Evolutionary conservation across 37 sponge, comb jelly and placozoan genomes (phyloP).

Genomic region (Ephydatia muelleri): DNA sequence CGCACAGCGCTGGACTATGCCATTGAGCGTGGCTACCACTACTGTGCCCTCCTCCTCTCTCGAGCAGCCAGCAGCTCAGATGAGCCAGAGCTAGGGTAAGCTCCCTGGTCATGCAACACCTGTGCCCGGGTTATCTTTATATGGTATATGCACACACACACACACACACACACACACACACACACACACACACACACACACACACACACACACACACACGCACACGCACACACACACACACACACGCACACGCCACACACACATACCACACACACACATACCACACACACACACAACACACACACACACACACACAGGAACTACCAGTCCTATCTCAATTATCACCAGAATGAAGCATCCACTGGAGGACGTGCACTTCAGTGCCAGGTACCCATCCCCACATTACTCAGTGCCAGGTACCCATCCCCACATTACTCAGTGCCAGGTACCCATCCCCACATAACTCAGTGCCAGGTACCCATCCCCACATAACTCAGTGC

Average conservation of each 20-base stretch:
- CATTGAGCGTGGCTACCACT: constrained; percentile 46
- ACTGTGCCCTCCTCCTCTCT: constrained; percentile 67
- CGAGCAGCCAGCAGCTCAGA: constrained; percentile 14
- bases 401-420: neutral
- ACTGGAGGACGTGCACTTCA: constrained; percentile 30
- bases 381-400: constrained; percentile 30
- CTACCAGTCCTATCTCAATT: constrained; percentile 21
- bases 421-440: no score
- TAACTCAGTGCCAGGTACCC: no score
- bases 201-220: neutral
- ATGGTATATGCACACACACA: neutral
- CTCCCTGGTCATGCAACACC: neutral
- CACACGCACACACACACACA: neutral
- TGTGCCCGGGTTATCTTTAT: neutral
- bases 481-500: no score
- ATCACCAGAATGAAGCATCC: constrained; percentile 8
- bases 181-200: constrained; percentile 1
- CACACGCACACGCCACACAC: neutral
- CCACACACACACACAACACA: no score
- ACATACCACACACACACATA: no score
- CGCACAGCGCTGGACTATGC: constrained; percentile 75
- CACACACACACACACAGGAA: constrained; percentile 1
- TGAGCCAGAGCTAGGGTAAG: constrained; percentile 4
- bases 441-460: no score
- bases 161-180: neutral